These are phyloP conservation scores for Percopsis omiscomaycus DNA, from an alignment of 2,797 vertebrate genomes.

Conservation along the genomic window DNA sequence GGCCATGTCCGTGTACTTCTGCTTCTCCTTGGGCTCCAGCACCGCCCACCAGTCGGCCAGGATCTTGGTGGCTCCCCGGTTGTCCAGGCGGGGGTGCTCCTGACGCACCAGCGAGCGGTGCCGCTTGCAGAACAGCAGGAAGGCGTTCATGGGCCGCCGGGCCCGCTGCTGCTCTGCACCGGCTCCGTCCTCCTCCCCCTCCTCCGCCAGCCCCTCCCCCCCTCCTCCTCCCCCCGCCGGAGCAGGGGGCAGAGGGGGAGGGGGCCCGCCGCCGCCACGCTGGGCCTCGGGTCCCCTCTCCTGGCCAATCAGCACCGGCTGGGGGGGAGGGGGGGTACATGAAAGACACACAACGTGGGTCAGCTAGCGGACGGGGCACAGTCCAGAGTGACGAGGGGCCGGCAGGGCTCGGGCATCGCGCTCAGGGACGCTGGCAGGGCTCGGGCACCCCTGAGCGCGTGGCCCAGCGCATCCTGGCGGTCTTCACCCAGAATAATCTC, in stretches of 20 bases:
- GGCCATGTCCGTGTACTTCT: slow-evolving; percentile 99
- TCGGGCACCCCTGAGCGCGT: too few relatives aligned
- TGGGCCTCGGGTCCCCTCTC: slow-evolving; percentile 73
- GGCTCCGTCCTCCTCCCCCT: slow-evolving; percentile 87
- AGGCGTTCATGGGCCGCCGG: slow-evolving; percentile 97
- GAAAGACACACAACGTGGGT: too few relatives aligned
- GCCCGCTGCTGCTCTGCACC: slow-evolving; percentile 83
- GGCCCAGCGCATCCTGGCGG: too few relatives aligned
- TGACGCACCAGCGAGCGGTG: slow-evolving; percentile 97
- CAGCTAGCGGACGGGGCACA: too few relatives aligned
- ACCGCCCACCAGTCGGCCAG: slow-evolving; percentile 99
- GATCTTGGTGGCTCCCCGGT: slow-evolving; percentile 98
- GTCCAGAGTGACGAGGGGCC: too few relatives aligned
- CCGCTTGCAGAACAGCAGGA: slow-evolving; percentile 97
- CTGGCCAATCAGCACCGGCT: slow-evolving; percentile 61
- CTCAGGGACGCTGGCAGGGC: too few relatives aligned
- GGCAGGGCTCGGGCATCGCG: too few relatives aligned
- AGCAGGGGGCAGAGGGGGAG: not conserved
- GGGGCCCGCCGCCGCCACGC: slow-evolving; percentile 65
- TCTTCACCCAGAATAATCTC: too few relatives aligned
- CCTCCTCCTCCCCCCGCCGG: not conserved
- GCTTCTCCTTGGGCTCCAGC: slow-evolving; percentile 96
- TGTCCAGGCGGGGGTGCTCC: slow-evolving; percentile 96
- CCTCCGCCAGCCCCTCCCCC: slow-evolving; percentile 67
- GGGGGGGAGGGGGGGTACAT: slow-evolving; percentile 32